Percentiles rank a stretch among this genome's conserved stretches.
phyloP scores from a whole-genome alignment of 2,888 invertebrate species.

The Sepioteuthis lessoniana region DNA sequence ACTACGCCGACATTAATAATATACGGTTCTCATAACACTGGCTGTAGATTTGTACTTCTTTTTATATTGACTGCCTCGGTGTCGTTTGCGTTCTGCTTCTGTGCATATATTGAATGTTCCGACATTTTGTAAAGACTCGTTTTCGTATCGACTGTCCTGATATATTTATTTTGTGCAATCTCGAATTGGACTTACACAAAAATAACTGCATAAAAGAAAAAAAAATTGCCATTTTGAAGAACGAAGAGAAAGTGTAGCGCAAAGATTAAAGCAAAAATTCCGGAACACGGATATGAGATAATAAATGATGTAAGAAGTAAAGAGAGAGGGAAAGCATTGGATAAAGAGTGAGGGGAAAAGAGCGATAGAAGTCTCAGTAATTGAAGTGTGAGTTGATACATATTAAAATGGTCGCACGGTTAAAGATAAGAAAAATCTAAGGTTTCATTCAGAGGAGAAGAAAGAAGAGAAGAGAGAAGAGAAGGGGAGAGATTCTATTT shows the following conservation, averaged over 20 bases:
- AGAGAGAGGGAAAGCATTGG: not conserved
- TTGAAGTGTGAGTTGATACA: not conserved
- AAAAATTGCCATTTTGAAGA: not conserved
- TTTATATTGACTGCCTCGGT: not conserved
- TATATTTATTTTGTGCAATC: not conserved
- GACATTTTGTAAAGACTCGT: not conserved
- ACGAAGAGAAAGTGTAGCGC: not conserved
- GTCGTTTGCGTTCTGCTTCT: not conserved
- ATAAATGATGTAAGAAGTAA: not conserved
- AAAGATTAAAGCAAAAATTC: not conserved
- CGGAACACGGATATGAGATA: not conserved
- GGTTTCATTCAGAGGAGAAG: not conserved
- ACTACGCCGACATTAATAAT: not conserved
- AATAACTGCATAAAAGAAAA: not conserved
- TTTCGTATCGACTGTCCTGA: not conserved
- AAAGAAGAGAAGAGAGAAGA: not conserved
- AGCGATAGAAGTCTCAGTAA: too few species aligned
- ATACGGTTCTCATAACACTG: not conserved
- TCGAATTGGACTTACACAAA: not conserved
- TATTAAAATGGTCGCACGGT: not conserved
- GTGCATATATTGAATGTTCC: not conserved
- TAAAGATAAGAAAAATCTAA: not conserved
- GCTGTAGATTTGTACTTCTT: not conserved
- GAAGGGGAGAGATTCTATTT: not conserved
- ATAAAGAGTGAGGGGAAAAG: not conserved